Percentiles rank a stretch among this genome's conserved stretches.
Conservation (phyloP, 2,888 invertebrate genomes). For the Willowsia nigromaculata region DNA sequence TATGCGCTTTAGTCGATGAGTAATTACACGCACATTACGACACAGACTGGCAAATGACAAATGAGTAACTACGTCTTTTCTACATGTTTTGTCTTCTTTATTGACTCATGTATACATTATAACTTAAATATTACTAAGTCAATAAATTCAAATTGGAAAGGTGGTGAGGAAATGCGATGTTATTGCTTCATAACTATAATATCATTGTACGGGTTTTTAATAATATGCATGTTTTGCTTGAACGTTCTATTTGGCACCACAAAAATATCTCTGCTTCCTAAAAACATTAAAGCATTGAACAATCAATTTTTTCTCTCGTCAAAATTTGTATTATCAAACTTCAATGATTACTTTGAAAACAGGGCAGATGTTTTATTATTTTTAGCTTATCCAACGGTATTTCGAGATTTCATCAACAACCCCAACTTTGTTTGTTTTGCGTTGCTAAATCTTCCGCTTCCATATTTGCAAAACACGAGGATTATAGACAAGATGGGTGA, state of each 20-base stretch:
- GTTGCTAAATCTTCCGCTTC: not conserved
- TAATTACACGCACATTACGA: not conserved
- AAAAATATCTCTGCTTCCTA: not conserved
- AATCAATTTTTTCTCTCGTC: no score
- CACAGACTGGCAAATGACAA: not conserved
- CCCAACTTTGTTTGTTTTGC: no score
- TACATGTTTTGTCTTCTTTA: not conserved
- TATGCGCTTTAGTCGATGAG: not conserved
- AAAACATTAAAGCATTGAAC: not conserved
- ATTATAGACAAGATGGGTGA: not conserved
- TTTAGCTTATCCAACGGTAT: not conserved
- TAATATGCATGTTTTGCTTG: no score
- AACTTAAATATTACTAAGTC: not conserved
- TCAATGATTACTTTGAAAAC: no score
- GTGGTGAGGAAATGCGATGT: not conserved
- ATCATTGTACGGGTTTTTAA: not conserved
- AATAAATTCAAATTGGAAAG: no score
- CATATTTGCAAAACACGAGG: not conserved
- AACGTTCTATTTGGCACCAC: not conserved
- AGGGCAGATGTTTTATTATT: not conserved
- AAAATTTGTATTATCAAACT: no score
- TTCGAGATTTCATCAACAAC: not conserved
- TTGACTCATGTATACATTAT: not conserved
- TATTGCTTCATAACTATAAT: not conserved
- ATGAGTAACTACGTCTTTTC: not conserved